Base-by-base conservation (phyloP, 2,888 invertebrate genomes). In the Drosophila prostipennis region DNA sequence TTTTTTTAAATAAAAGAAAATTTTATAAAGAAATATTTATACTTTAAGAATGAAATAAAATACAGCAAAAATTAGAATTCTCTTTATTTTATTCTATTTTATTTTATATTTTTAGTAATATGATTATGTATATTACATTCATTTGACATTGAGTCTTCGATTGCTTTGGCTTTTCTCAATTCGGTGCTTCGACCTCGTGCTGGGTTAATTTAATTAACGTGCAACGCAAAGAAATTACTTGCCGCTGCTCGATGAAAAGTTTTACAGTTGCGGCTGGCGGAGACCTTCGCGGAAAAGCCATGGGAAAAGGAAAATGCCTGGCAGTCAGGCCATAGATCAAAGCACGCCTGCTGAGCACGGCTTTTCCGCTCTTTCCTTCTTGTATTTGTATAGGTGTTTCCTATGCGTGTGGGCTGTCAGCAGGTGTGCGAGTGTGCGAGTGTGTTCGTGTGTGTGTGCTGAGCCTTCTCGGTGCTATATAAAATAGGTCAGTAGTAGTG, bases 401-500 rank as follows among this genome's bases (percentile, higher is more conserved):
- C 57, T 53, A 49, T 69, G 51, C 45, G 58, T 43, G 29, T 16
- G 53, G 46, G 37, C 48, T 49, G 42, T 75, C 49, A 75, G 59
- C 60, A 60, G 68, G 64, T 72, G 49, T 58, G 36, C 29, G 7
- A 43, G 46, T 48, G 36, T 23, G 2, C 2, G 19, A 19, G 32
- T 26, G 26, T 14, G 40, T n/a, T n/a, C n/a, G n/a, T 40, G 55
- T 52, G 36, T 57, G 60, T 53, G 52, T 32, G 56, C 52, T 53
- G 69, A 60, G 64, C 54, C 57, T 39, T 58, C 63, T 68, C 68
- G 61, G 73, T 67, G 69, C 61, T 63, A 48, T 67, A 70, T 63
- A 87, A 83, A 87, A 75, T 83, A 81, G 83, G 83, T 83, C 83
- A 83, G 77, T 75, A 70, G 72, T 72, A 65, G 87, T 80, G 80